Base-by-base conservation (phyloP, 2,797 vertebrate genomes). In the Sparidentex hasta region DNA sequence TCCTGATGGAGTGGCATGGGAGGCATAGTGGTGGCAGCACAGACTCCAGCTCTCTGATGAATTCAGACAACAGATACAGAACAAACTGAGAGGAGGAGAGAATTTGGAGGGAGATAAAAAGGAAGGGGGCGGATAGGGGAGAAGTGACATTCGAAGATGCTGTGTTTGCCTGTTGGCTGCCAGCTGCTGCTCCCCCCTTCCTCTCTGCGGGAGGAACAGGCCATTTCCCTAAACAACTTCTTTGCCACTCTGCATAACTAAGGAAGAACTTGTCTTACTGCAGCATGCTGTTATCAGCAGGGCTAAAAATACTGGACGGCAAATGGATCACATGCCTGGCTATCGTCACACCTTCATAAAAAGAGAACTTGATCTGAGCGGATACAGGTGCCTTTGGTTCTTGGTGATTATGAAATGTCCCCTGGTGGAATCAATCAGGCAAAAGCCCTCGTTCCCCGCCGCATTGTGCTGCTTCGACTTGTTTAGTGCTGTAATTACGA, bases 271-370 rank as follows among this genome's bases (percentile, higher is more conserved):
- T 78, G 80, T 83, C 75, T 79, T 71, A 25, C 61, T 78, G 74
- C 83, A 68, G 76, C 87, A 76, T 52, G 80, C 79, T 23, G 41
- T 84, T 93, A 88, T 90, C 86, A 90, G 90, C 76, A 51, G 82
- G 80, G 71, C 91, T 90, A 91, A 92, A 93, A 93, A 93, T 91
- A 93, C 83, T 29, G 48, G 82, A 85, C 77, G 56, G 75, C 59
- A 76, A 78, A 87, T 87, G 71, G 5, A 57, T 82, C 65, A 75
- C 90, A 88, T 74, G 86, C 83, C 86, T 77, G 80, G 38, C 84
- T 61, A 61, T 80, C 46, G 13, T 88, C 78, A 67, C 69, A 25
- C 61, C 55, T 79, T 78, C 71, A 12, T 56, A 56, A 81, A 81
- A 76, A 50, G 55, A 59, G 59, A 16, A 69, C 71, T 76, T 65